phyloP scores from a whole-genome alignment of 1,140 invertebrate species.

The Halyomorpha halys region DNA sequence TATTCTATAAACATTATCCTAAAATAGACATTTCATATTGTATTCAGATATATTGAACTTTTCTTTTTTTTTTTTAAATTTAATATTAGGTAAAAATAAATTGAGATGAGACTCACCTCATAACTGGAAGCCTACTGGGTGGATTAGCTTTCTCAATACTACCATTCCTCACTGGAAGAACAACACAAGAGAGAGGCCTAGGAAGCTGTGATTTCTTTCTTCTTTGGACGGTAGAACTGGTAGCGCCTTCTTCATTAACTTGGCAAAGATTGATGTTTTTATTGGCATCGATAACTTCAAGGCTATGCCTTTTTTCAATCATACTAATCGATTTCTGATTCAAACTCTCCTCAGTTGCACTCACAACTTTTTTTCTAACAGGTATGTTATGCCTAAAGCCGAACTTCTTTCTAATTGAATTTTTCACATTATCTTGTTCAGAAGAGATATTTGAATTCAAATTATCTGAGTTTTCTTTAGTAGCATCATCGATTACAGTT shows the following conservation, averaged over 20 bases:
- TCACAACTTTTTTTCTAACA: constrained; percentile 5
- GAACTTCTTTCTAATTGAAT: neutral
- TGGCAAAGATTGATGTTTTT: neutral
- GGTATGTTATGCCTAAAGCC: neutral
- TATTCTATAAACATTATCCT: too few species aligned
- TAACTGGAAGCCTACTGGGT: constrained; percentile 15
- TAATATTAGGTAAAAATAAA: constrained; percentile 1
- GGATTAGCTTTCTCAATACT: neutral
- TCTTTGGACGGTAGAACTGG: neutral
- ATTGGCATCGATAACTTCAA: constrained; percentile 7
- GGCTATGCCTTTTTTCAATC: neutral
- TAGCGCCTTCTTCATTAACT: neutral
- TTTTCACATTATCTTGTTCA: neutral
- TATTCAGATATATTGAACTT: too few species aligned
- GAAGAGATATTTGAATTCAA: neutral
- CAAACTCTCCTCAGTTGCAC: neutral
- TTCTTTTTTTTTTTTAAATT: neutral
- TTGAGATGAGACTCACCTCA: neutral
- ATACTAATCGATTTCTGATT: neutral
- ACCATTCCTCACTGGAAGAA: constrained; percentile 1
- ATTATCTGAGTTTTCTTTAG: neutral
- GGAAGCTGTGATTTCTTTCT: constrained; percentile 13
- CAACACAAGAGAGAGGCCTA: constrained; percentile 7
- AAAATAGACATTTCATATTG: too few species aligned
- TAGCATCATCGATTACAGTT: neutral